Base-by-base conservation (phyloP, 2,797 vertebrate genomes). In the Poecilia gillii region DNA sequence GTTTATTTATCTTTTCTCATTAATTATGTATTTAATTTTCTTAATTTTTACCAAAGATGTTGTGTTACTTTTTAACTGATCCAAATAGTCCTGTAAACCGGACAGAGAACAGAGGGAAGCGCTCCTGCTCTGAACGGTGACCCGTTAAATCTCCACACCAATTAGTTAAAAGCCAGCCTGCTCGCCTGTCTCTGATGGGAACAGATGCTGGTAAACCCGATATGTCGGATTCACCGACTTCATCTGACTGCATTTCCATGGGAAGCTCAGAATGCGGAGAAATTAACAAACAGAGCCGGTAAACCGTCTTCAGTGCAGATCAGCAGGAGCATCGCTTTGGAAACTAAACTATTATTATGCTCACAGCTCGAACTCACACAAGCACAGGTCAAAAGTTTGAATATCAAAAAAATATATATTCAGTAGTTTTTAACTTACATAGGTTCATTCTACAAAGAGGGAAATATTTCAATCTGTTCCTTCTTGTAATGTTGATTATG, bases 151-250 rank as follows among this genome's bases (percentile, higher is more conserved):
- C 70, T 25, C 80, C 51, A 25, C 12, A 23, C 45, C 55, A 89
- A 75, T 90, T 85, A 86, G 53, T 72, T 87, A 82, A 91, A 36
- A 79, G 68, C 51, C 14, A 55, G 25, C 16, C 18, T 12, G 33
- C 28, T 46, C 1, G 12, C 25, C 66, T 2, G 2, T 46, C 18
- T 57, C 11, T 76, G 51, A 78, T 83, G 39, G 41, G 64, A 84
- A 82, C 76, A 73, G 51, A 70, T 16, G 57, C 6, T 51, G 20
- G 3, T 84, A 11, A 87, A 70, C 20, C 20, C 47, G 71, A 39
- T 74, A 45, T 66, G 64, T 77, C 23, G 74, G 36, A 75, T 74
- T 74, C 7, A 83, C 74, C 33, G 9, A n/a, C 76, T 74, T 72
- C 31, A 80, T 18, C 49, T 59, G 41, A 25, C 25, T 36, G 36